Evolutionary conservation across 2,888 invertebrate species (phyloP).

Genomic region (Tineola bisselliella): DNA sequence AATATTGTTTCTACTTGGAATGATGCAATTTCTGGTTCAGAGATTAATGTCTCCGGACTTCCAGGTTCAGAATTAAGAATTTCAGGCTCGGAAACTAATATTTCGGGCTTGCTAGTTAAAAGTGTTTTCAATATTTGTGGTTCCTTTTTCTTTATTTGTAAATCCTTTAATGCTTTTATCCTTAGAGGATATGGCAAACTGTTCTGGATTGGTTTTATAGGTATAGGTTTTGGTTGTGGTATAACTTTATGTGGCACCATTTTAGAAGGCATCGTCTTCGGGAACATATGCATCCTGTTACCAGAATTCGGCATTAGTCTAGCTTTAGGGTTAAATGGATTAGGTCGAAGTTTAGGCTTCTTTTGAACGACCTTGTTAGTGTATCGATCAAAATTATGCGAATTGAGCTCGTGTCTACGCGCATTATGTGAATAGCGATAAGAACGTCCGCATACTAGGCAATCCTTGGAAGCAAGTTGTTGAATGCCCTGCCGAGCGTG

Average conservation of each 20-base stretch:
- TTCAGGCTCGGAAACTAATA: constrained; percentile 58
- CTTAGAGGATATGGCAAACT: constrained; percentile 58
- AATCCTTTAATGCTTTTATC: constrained; percentile 61
- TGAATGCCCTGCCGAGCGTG: constrained; percentile 58
- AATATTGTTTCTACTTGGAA: constrained; percentile 62
- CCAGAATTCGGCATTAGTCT: constrained; percentile 60
- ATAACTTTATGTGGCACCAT: constrained; percentile 36
- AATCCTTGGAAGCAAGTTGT: constrained; percentile 60
- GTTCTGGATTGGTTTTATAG: constrained; percentile 39
- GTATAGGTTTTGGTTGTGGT: constrained; percentile 47
- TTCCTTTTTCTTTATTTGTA: constrained; percentile 61
- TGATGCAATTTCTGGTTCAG: constrained; percentile 61
- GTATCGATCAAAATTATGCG: constrained; percentile 60
- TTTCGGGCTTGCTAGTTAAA: constrained; percentile 55
- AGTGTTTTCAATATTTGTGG: constrained; percentile 63
- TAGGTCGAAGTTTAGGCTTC: constrained; percentile 50
- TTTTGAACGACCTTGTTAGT: constrained; percentile 52
- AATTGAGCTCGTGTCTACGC: constrained; percentile 54
- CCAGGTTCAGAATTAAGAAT: constrained; percentile 60
- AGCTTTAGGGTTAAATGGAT: constrained; percentile 61
- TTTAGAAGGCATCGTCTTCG: constrained; percentile 39
- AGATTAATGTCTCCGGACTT: constrained; percentile 61
- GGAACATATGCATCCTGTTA: constrained; percentile 47
- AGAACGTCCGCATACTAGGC: constrained; percentile 56
- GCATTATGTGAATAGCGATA: constrained; percentile 65